phyloP scores from a whole-genome alignment of 2,113 vertebrate species.

The Sardina pilchardus region DNA sequence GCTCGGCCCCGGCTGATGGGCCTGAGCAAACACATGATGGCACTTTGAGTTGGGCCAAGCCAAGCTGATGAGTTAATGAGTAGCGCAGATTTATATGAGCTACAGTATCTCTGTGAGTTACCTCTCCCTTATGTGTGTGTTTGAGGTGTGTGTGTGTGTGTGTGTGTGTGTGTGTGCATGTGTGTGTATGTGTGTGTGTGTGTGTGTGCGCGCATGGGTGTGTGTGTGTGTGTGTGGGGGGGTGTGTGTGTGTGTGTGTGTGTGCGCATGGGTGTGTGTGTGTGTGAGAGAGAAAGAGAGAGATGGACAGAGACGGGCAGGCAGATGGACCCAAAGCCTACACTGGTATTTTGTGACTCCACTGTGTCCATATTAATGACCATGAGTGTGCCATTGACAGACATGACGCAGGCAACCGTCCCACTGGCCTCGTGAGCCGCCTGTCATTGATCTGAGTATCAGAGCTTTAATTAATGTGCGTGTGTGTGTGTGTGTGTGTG shows the following conservation, averaged over 20 bases:
- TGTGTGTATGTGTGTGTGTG: neutral
- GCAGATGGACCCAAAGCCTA: neutral
- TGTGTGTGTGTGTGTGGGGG: conserved; percentile 28
- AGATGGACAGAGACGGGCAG: neutral
- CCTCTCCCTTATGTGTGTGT: conserved; percentile 15
- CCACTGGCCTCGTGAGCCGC: neutral
- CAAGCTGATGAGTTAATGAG: conserved; percentile 9
- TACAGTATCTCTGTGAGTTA: too few relatives aligned
- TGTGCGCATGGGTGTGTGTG: neutral
- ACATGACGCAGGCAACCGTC: neutral
- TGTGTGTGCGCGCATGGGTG: neutral
- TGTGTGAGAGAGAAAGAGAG: neutral
- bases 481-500: conserved; percentile 32
- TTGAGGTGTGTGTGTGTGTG: neutral
- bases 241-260: conserved; percentile 1
- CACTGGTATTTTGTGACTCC: neutral
- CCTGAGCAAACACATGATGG: neutral
- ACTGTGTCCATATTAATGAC: neutral
- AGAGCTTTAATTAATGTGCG: neutral
- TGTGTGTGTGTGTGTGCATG: neutral
- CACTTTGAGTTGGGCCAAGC: neutral
- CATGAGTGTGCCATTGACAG: neutral
- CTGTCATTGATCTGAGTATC: neutral
- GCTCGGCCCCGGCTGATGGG: neutral
- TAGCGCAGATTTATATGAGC: neutral